Base-by-base conservation (phyloP, 2,797 vertebrate genomes). In the Lithobates pipiens region DNA sequence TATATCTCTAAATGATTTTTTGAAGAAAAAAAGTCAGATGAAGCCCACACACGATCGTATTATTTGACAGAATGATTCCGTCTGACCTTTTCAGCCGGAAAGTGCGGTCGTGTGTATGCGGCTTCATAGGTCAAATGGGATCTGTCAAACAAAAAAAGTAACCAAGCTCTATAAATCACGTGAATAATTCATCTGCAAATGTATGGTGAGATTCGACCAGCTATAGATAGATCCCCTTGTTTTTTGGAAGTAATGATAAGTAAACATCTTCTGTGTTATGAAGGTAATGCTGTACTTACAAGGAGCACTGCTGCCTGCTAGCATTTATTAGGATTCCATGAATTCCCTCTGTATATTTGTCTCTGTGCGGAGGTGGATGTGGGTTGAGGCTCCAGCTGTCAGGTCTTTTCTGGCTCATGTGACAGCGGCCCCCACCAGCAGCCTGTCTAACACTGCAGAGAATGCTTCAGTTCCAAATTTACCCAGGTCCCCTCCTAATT, bases 331-430 rank as follows among this genome's bases (percentile, higher is more conserved):
- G 76, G 71, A 79, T 87, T 69, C 76, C 71, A 83, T 75, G 73
- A 75, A 83, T 83, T 83, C 80, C 57, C 44, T 46, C 39, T 76
- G 11, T 87, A 76, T 86, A 83, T 78, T 70, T 87, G 71, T 67
- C 77, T 27, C 77, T 73, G 29, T 34, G 76, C 65, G 67, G 36
- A 77, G 80, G n/a, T 54, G 74, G 72, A 54, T 72, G 74, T 61
- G 68, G 36, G 77, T 57, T 73, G 46, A 46, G 18, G 10, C 27
- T 67, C 72, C 85, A 87, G 85, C 80, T 87, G 85, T 87, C 85
- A 32, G 42, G 2, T 5, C 70, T 82, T 44, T 70, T 87, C 81
- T 82, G 44, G 23, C 57, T 10, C 72, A 61, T 74, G 70, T 85
- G 85, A 86, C 80, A 83, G 80, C 50, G 16, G 50, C 82, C 63